These are phyloP conservation scores for Callimorpha dominula DNA, from an alignment of 2,888 invertebrate genomes.

Conservation along the genomic window DNA sequence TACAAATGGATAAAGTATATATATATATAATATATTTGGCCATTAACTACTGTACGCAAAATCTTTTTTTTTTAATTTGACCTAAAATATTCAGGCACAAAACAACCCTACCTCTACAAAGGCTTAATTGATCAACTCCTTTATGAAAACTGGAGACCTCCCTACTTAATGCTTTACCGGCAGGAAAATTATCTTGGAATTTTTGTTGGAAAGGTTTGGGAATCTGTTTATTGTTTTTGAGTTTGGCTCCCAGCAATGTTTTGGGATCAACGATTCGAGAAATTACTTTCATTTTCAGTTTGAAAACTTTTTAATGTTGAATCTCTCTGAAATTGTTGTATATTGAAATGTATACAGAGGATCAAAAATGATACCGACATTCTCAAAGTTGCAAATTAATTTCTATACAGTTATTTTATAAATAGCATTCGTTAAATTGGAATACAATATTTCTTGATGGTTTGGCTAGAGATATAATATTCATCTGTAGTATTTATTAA, in stretches of 20 bases:
- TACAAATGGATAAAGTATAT: no score
- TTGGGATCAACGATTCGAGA: conserved; percentile 64
- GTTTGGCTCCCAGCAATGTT: conserved; percentile 66
- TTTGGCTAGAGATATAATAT: neutral
- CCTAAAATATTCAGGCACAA: neutral
- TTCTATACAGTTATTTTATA: conserved; percentile 32
- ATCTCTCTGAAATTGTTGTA: conserved; percentile 51
- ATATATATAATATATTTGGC: neutral
- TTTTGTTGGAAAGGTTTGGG: conserved; percentile 59
- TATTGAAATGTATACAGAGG: conserved; percentile 39
- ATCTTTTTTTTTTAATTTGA: neutral
- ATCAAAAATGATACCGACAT: conserved; percentile 46
- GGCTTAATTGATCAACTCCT: conserved; percentile 33
- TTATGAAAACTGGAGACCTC: conserved; percentile 46
- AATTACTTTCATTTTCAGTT: conserved; percentile 65
- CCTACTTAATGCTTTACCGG: conserved; percentile 59
- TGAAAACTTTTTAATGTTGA: conserved; percentile 58
- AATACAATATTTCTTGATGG: conserved; percentile 4
- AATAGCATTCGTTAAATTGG: conserved; percentile 2
- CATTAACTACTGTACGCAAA: neutral
- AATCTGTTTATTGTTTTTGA: conserved; percentile 74
- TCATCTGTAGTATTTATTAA: neutral
- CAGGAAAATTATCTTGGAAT: conserved; percentile 67
- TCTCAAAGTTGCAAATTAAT: conserved; percentile 41
- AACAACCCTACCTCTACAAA: neutral